Evolutionary conservation across 2,113 vertebrate species (phyloP), one percentile per base, ranked within the genome.

Genomic region (Ceyx melanurus): DNA sequence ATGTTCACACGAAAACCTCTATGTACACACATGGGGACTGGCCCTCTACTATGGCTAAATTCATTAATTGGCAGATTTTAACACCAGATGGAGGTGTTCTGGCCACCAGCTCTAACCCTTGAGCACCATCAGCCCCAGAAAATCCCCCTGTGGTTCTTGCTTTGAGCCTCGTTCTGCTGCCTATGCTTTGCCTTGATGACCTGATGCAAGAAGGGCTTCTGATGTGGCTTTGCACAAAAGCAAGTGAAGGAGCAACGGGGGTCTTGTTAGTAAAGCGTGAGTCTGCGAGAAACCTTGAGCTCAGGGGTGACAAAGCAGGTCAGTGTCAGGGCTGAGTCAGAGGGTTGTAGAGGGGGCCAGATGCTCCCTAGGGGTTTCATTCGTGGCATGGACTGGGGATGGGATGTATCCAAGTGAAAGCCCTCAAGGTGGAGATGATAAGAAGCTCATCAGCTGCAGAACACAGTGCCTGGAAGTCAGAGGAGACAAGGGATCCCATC

Each of bases 181-280:
- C 57, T 72, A 62, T 1, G 8, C 33, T 70, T 62, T 50, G 67
- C 72, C 48, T 79, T 3, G 31, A 15, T 25, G 67, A 43, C 50
- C 33, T 5, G 15, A 7, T 5, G 5, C 15, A 13, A 9, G 20
- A 54, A 42, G 51, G 17, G 74, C 35, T 93, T 45, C 66, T 13
- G 40, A n/a, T n/a, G 29, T 6, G 46, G 31, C 33, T 92, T 73
- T 22, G 19, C 15, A 45, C 0, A 0, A 64, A 20, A 82, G 28
- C 31, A 28, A 61, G 35, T 2, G 51, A 74, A 54, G 51, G 43
- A 74, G 53, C 20, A 37, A 1, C 0, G 0, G 6, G 37, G 11
- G 2, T 12, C 10, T 60, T 28, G 26, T 15, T 18, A 6, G 31
- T 13, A 10, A 37, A 33, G 21, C 3, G 9, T 5, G 45, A 13